Evolutionary conservation across 2,888 invertebrate species (phyloP).

Genomic region (Agrochola lychnidis): DNA sequence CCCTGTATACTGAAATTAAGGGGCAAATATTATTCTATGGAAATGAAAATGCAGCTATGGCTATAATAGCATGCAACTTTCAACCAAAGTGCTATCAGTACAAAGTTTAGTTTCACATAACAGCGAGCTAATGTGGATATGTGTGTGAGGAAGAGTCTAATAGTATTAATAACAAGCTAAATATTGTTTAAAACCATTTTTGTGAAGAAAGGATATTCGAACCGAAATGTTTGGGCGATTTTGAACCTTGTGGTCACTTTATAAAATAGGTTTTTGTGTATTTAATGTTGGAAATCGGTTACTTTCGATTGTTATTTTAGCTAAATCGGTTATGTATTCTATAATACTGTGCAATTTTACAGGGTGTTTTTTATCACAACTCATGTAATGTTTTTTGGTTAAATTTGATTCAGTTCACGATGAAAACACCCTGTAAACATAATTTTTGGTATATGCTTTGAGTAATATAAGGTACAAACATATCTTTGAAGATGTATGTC

Average conservation of each 20-base stretch:
- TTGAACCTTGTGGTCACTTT: conserved; percentile 14
- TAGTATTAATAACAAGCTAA: conserved; percentile 51
- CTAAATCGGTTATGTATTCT: conserved; percentile 34
- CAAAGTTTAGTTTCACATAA: conserved; percentile 45
- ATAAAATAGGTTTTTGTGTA: conserved; percentile 38
- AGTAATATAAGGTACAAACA: conserved; percentile 60
- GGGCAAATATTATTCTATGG: conserved; percentile 31
- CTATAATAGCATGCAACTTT: conserved; percentile 54
- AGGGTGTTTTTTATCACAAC: conserved; percentile 38
- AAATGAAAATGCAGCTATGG: conserved; percentile 53
- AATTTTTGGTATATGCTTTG: conserved; percentile 46
- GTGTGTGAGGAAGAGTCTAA: conserved; percentile 73
- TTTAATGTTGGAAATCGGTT: conserved; percentile 19
- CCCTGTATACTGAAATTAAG: conserved; percentile 22
- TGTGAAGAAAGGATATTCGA: background rate
- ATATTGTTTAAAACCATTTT: conserved; percentile 19
- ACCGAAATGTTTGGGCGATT: conserved; percentile 10
- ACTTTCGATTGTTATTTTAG: conserved; percentile 29
- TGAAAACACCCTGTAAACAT: conserved; percentile 39
- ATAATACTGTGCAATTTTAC: conserved; percentile 20
- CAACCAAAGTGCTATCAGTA: conserved; percentile 47
- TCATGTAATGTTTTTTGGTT: background rate
- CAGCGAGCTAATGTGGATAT: conserved; percentile 83
- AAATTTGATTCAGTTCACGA: conserved; percentile 3
- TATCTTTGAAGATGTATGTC: conserved; percentile 59